Conservation (phyloP, 2,113 vertebrate species). For the Protomyctophum bolini region DNA sequence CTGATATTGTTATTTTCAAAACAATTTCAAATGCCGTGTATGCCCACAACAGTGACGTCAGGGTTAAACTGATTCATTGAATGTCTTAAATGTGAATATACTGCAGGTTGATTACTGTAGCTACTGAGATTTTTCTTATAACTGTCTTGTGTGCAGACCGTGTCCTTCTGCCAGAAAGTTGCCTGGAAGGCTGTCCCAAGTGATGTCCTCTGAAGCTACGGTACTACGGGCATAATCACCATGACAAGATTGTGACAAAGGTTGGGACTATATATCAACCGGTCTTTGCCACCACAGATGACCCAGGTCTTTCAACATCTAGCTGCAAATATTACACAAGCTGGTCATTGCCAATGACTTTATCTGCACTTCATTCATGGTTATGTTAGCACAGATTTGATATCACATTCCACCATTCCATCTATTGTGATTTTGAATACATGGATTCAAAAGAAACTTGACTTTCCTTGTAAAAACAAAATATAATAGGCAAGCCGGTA, state of each 20-base stretch:
- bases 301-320: neutral
- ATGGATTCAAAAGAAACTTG: neutral
- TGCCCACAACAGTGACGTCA: no score
- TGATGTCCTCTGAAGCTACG: conserved; percentile 25
- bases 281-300: neutral
- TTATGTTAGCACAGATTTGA: conserved; percentile 7
- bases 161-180: conserved; percentile 76
- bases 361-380: neutral
- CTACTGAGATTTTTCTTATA: neutral
- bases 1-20: no score
- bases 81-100: neutral
- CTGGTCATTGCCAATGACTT: neutral
- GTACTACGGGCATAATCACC: conserved; percentile 15
- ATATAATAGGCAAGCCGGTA: no score
- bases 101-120: neutral
- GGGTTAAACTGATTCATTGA: no score
- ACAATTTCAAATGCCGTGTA: no score
- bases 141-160: conserved; percentile 53
- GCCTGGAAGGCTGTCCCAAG: conserved; percentile 57
- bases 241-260: neutral
- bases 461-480: neutral
- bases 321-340: conserved; percentile 29
- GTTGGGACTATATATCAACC: neutral
- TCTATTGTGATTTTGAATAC: conserved; percentile 20
- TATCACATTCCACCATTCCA: neutral